Base-by-base conservation (phyloP, 1,140 invertebrate genomes). In the Dreissena polymorpha region DNA sequence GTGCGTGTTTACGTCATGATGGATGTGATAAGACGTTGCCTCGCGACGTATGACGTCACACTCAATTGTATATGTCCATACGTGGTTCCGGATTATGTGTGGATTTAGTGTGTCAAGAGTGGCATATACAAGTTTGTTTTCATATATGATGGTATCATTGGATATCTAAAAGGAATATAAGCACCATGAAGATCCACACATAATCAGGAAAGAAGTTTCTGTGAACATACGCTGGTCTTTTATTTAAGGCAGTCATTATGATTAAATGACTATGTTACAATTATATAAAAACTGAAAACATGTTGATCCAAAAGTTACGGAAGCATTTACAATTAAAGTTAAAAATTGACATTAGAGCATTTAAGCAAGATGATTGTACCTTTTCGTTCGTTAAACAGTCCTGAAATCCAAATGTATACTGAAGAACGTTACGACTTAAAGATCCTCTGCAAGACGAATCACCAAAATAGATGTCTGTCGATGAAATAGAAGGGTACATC, bases 11-110 rank as follows among this genome's bases (percentile, higher is more conserved):
- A 49, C 23, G 49, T 79, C 68, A 63, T 79, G 77, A 49, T 71
- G 51, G 0, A 79, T 55, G 55, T 79, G 77, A 6, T 23, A 70
- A 39, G 77, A 70, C 77, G 68, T 49, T 39, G 68, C 57, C 25
- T 71, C 67, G n/a, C 60, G 60, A 16, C 68, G n/a, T 12, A 10
- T 71, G 23, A 70, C 77, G 67, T 79, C 77, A 63, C 77, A 79
- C 23, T 79, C 64, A 21, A 79, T 16, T 6, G 67, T 71, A 14
- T 27, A 69, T 18, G 77, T 79, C 65, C 65, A 79, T 49, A 69
- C 53, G 53, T 79, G 53, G n/a, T 53, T 23, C 39, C 77, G 77
- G 0, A 79, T 79, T 10, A 79, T 70, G 51, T 57, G 71, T 12
- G 77, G 77, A 39, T 79, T 69, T 13, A 29, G 25, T 13, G 77